Evolutionary conservation across 2,888 invertebrate genomes (phyloP).

Genomic region (Ethmia dodecea): DNA sequence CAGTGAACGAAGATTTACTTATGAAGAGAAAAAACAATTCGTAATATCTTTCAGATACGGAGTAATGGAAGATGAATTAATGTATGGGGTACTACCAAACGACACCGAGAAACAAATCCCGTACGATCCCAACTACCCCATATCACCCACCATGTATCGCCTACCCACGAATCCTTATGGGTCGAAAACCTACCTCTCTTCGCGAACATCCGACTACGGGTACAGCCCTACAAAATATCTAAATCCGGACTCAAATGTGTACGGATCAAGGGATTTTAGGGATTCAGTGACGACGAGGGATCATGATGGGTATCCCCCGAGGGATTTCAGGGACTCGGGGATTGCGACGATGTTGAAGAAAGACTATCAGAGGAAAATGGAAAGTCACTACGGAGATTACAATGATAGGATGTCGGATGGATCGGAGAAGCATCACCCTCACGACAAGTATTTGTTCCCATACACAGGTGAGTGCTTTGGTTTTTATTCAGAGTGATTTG

Average conservation of each 20-base stretch:
- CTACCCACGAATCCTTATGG: slow-evolving; percentile 69
- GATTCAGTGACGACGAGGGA: slow-evolving; percentile 59
- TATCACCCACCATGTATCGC: slow-evolving; percentile 68
- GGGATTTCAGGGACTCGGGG: slow-evolving; percentile 67
- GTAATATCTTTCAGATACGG: slow-evolving; percentile 65
- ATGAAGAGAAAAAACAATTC: too few relatives aligned
- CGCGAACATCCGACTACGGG: slow-evolving; percentile 66
- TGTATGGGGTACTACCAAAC: slow-evolving; percentile 60
- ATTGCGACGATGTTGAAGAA: slow-evolving; percentile 73
- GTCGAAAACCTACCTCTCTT: slow-evolving; percentile 62
- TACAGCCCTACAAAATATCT: slow-evolving; percentile 70
- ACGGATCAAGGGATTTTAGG: slow-evolving; percentile 60
- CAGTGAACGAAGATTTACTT: too few relatives aligned
- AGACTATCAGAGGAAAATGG: slow-evolving; percentile 70
- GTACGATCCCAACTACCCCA: slow-evolving; percentile 70
- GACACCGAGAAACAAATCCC: slow-evolving; percentile 66
- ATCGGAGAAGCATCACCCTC: slow-evolving; percentile 83
- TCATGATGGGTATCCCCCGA: slow-evolving; percentile 59
- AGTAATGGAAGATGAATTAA: slow-evolving; percentile 64
- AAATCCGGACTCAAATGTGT: slow-evolving; percentile 50
- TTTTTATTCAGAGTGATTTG: slow-evolving; percentile 1
- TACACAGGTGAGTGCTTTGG: slow-evolving; percentile 80
- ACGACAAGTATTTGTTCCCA: slow-evolving; percentile 90
- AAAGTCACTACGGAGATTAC: slow-evolving; percentile 71
- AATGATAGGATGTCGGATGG: slow-evolving; percentile 82